Evolutionary conservation across 2,797 vertebrate species (phyloP).

Genomic region (Sciurus carolinensis): DNA sequence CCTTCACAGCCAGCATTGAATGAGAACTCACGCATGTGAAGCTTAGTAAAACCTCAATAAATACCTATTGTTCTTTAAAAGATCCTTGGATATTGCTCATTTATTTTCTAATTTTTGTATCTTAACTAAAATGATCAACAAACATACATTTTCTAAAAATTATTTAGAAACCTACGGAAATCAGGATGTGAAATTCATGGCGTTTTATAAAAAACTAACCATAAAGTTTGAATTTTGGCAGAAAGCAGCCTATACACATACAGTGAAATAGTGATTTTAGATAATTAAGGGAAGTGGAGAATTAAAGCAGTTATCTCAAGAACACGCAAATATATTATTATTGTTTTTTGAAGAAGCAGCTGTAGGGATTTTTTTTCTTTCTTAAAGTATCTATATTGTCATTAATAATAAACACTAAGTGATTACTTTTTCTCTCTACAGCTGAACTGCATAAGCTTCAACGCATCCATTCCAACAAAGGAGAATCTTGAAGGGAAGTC

Average conservation of each 20-base stretch:
- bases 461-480: neutral
- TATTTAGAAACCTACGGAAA: neutral
- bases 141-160: neutral
- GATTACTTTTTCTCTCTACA: conserved; percentile 7
- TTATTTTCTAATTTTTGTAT: conserved; percentile 11
- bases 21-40: neutral
- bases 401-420: conserved; percentile 14
- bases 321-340: neutral
- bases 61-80: neutral
- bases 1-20: neutral
- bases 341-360: neutral
- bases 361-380: neutral
- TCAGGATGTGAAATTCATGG: neutral
- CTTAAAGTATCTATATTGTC: neutral
- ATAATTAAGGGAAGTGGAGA: neutral
- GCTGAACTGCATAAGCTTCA: neutral
- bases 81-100: neutral
- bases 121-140: neutral
- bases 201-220: neutral
- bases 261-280: neutral
- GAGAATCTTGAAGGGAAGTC: conserved; percentile 63
- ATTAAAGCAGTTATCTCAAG: neutral
- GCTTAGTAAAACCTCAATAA: neutral
- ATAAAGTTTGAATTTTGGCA: conserved; percentile 31
- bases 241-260: neutral